Percentiles rank a stretch among this genome's conserved stretches.
These are phyloP conservation scores for Drosophila grimshawi DNA, from an alignment of 1,140 invertebrate species.

Conservation along the genomic window DNA sequence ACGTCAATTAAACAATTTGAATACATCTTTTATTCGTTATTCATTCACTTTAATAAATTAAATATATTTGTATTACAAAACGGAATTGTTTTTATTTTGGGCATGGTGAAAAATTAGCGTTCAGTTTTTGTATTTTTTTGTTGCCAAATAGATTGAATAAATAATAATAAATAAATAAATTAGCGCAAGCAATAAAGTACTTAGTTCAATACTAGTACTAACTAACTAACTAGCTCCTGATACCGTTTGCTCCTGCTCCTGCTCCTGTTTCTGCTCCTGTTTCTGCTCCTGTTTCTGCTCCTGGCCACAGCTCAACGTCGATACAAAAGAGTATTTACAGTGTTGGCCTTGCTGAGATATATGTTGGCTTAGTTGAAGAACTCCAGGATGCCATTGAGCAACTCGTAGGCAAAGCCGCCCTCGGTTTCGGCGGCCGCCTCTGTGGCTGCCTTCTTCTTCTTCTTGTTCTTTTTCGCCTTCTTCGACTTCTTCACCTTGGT, in stretches of 20 bases:
- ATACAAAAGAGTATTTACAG: constrained; percentile 81
- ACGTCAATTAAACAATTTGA: too few species aligned
- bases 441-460: constrained; percentile 71
- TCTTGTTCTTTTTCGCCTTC: constrained; percentile 78
- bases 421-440: constrained; percentile 46
- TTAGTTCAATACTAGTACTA: constrained; percentile 21
- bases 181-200: constrained; percentile 15
- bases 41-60: constrained; percentile 55
- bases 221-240: constrained; percentile 21
- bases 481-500: constrained; percentile 67
- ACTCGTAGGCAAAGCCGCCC: constrained; percentile 72
- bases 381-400: constrained; percentile 81
- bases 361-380: constrained; percentile 82
- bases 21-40: constrained; percentile 36
- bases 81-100: background rate
- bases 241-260: background rate
- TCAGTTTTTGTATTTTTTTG: background rate
- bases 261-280: background rate
- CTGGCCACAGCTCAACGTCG: constrained; percentile 46
- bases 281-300: background rate
- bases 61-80: constrained; percentile 17
- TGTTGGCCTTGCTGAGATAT: constrained; percentile 68
- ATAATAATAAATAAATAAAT: constrained; percentile 62
- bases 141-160: constrained; percentile 45
- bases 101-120: background rate